Base-by-base conservation (phyloP, 92 coral and sea anemone genomes). In the Virgularia gustaviana region DNA sequence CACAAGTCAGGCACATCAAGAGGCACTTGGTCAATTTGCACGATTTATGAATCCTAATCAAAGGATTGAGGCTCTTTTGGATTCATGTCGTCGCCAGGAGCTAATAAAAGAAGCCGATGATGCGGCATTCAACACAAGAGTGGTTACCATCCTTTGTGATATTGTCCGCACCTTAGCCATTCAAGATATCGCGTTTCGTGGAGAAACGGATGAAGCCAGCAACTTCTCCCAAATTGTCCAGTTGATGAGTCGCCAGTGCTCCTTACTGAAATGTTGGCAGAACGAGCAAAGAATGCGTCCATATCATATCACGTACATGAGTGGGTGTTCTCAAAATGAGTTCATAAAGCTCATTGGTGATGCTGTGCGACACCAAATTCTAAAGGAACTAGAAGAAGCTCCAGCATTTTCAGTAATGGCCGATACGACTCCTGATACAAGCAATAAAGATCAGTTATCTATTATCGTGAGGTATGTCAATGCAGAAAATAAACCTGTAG, bases 351-450 rank as follows among this genome's bases (percentile, higher is more conserved):
- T 65, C 22, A 42, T 65, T 49, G 57, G 56, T 36, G 72, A 65
- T 65, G 53, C 71, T 19, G 71, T 63, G 31, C 49, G 54, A 63
- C 33, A 63, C 6, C 52, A 35, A 36, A 20, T 41, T 36, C 6
- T 41, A 31, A 63, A 41, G 33, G 49, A 63, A 38, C 41, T 63
- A 38, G 71, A 63, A 63, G 33, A 63, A 24, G 71, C 49, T 19
- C 52, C 51, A 38, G 71, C 71, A 2, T 63, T 63, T 22, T 63
- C 71, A 38, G 52, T 63, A n/a, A 63, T 41, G 71, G 71, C 71
- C 43, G 71, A 63, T 34, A 63, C 71, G 53, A 63, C 71, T 63
- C 71, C 71, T 10, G 71, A 63, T 38, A 43, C 43, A 7, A 63
- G 71, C 71, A 63, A 63, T 38, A 63, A 63, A 36, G 71, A 63